Conservation (phyloP, 2,888 invertebrate species). For the Nomada ferruginata region DNA sequence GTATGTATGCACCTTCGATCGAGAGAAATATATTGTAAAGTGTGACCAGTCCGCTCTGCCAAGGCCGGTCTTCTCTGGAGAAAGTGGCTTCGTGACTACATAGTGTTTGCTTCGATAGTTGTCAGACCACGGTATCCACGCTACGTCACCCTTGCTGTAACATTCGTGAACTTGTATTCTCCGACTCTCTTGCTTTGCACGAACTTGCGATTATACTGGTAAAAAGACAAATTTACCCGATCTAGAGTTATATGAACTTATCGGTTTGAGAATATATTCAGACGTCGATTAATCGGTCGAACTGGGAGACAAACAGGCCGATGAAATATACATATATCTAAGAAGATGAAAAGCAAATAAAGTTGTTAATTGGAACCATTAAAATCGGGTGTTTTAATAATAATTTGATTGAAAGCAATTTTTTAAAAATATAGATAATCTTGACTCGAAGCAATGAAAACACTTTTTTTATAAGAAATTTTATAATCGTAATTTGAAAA, state of each 20-base stretch:
- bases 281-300: not conserved
- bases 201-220: no score
- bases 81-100: conserved; percentile 49
- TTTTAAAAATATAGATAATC: no score
- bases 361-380: no score
- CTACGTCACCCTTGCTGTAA: not conserved
- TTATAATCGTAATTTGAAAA: not conserved
- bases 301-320: no score
- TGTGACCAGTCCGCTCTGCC: conserved; percentile 65
- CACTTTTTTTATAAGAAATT: no score
- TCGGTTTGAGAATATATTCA: not conserved
- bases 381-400: no score
- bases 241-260: no score
- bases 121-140: conserved; percentile 5
- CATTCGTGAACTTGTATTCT: not conserved
- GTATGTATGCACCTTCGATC: conserved; percentile 49
- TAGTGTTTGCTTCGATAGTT: conserved; percentile 17
- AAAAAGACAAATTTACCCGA: no score
- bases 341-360: no score
- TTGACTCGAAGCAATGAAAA: no score
- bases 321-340: no score
- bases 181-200: not conserved
- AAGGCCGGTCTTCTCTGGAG: conserved; percentile 68
- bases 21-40: conserved; percentile 69
- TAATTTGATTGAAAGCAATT: no score